phyloP scores from a whole-genome alignment of 2,888 invertebrate species.

The Laothoe populi region DNA sequence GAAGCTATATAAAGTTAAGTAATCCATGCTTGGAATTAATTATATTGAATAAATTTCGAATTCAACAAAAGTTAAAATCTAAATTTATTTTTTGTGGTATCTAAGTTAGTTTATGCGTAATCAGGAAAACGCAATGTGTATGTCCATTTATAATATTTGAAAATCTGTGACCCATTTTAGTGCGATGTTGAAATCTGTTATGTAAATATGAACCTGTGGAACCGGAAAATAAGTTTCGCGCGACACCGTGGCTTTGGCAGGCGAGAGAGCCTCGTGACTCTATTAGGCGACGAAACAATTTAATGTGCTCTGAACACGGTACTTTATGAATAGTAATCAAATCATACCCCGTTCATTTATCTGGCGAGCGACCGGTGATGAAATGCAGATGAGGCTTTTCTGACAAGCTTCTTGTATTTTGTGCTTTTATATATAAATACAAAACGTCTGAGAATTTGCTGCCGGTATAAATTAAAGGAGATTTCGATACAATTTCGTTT shows the following conservation, averaged over 20 bases:
- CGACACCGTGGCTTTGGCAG: slow-evolving; percentile 36
- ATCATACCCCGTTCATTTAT: slow-evolving; percentile 66
- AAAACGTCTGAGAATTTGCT: slow-evolving; percentile 39
- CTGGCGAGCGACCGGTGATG: slow-evolving; percentile 62
- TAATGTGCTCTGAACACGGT: slow-evolving; percentile 59
- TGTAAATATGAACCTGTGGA: slow-evolving; percentile 63
- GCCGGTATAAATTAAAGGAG: slow-evolving; percentile 43
- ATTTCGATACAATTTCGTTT: slow-evolving; percentile 2
- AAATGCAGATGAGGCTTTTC: slow-evolving; percentile 73
- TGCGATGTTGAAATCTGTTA: slow-evolving; percentile 52
- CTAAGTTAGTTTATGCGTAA: not conserved
- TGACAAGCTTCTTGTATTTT: slow-evolving; percentile 65
- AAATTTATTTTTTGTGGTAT: too few relatives aligned
- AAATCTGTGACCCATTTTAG: slow-evolving; percentile 45
- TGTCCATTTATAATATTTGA: not conserved
- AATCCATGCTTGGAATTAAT: too few relatives aligned
- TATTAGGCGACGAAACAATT: slow-evolving; percentile 54
- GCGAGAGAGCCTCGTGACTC: slow-evolving; percentile 22
- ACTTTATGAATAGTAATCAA: slow-evolving; percentile 77
- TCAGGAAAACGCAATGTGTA: not conserved
- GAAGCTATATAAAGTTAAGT: too few relatives aligned
- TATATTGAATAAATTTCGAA: too few relatives aligned
- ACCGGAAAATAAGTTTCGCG: slow-evolving; percentile 67
- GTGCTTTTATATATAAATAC: slow-evolving; percentile 63
- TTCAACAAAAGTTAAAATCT: too few relatives aligned